Conservation (phyloP, 64 coral and sea anemone species). For the Actinia equina region DNA sequence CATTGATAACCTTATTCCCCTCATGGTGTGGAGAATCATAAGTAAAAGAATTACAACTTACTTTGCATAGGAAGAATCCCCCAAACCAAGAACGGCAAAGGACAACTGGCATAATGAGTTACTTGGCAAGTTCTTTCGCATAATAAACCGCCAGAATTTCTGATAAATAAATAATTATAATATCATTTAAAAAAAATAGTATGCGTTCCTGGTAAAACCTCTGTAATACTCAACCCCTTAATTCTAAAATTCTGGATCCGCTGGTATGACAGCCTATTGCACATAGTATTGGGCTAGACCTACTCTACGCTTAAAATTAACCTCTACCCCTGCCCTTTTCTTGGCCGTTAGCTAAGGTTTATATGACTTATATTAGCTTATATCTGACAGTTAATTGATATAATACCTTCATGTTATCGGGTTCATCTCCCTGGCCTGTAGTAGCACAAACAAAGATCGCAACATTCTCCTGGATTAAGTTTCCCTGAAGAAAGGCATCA, state of each 20-base stretch:
- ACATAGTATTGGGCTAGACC: too few species aligned
- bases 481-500: conserved; percentile 30
- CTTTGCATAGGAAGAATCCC: conserved; percentile 98
- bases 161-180: conserved; percentile 17
- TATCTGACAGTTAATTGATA: neutral
- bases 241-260: too few species aligned
- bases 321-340: too few species aligned
- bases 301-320: too few species aligned
- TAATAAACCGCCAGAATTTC: conserved; percentile 93
- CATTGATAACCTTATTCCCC: too few species aligned
- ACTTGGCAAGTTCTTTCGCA: conserved; percentile 71
- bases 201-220: neutral
- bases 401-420: conserved; percentile 97
- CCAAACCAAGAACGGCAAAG: conserved; percentile 85
- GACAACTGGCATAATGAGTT: conserved; percentile 58
- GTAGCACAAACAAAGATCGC: conserved; percentile 94
- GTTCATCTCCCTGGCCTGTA: conserved; percentile 97
- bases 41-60: conserved; percentile 17
- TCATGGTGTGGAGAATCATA: neutral
- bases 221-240: too few species aligned
- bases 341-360: too few species aligned
- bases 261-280: too few species aligned
- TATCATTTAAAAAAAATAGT: neutral
- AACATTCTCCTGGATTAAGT: conserved; percentile 77
- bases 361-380: too few species aligned